Percentiles rank a stretch among this genome's conserved stretches.
phyloP scores from a whole-genome alignment of 2,888 invertebrate species.

The Hypselothyrea guttata region DNA sequence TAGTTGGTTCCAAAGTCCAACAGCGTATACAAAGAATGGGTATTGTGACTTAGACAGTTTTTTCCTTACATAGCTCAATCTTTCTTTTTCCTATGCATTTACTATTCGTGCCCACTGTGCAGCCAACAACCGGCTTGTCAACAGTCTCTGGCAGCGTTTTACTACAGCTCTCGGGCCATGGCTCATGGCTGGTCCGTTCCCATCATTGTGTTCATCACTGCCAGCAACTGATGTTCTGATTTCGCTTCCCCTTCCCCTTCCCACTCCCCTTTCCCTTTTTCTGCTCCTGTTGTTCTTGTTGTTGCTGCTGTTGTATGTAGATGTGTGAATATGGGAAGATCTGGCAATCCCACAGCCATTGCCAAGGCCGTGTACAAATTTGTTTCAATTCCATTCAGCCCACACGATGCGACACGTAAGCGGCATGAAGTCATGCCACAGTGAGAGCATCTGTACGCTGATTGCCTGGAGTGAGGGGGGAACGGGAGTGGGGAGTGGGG shows the following conservation, averaged over 20 bases:
- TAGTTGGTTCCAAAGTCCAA: too few relatives aligned
- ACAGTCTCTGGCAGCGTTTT: constrained; percentile 34
- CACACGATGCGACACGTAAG: constrained; percentile 67
- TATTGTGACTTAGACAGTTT: too few relatives aligned
- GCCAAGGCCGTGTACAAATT: constrained; percentile 69
- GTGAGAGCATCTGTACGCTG: neutral
- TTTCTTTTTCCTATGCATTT: too few relatives aligned
- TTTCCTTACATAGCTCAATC: too few relatives aligned
- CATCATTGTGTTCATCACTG: constrained; percentile 36
- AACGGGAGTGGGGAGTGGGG: neutral
- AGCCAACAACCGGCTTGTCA: constrained; percentile 49
- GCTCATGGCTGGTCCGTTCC: constrained; percentile 1
- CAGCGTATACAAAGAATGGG: too few relatives aligned
- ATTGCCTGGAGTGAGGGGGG: neutral
- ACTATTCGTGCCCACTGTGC: constrained; percentile 41
- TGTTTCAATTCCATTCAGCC: constrained; percentile 66
- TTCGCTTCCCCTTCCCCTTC: constrained; percentile 31
- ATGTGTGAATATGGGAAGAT: constrained; percentile 38
- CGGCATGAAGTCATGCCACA: constrained; percentile 70
- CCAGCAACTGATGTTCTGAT: constrained; percentile 53
- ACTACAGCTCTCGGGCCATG: neutral
- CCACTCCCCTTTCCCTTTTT: constrained; percentile 18
- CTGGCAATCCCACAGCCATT: constrained; percentile 30
- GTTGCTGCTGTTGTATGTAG: constrained; percentile 41
- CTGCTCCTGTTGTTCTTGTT: constrained; percentile 32